A percentile compares a stretch with the other conserved stretches of the same genome.
These are phyloP conservation scores for Dromiciops gliroides DNA, from an alignment of 2,113 vertebrate genomes.

Conservation along the genomic window DNA sequence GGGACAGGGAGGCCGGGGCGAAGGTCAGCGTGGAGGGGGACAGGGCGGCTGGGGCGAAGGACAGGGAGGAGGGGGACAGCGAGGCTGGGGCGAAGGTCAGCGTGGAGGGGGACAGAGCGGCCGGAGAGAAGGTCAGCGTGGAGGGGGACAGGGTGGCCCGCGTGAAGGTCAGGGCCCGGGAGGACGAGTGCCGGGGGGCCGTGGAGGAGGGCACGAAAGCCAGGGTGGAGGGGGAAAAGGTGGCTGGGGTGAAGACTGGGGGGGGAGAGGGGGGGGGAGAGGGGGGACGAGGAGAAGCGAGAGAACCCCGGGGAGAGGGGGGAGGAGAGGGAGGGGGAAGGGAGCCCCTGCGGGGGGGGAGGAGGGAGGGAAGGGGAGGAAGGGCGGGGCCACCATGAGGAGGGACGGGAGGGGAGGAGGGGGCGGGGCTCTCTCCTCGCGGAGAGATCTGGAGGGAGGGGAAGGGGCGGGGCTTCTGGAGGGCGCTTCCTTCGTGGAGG, in stretches of 20 bases:
- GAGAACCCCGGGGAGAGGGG: background rate
- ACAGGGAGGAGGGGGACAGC: no score
- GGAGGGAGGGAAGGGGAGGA: background rate
- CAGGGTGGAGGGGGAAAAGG: no score
- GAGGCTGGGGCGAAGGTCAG: background rate
- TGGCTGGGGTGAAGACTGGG: no score
- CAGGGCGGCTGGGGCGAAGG: no score
- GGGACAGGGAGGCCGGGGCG: no score
- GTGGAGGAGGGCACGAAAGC: background rate
- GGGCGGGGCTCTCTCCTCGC: background rate
- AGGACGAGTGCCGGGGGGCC: background rate
- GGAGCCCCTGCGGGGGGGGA: no score
- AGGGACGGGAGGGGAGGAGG: background rate
- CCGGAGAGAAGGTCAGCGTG: no score
- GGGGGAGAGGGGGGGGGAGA: no score
- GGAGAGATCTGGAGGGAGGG: background rate
- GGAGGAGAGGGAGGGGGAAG: background rate
- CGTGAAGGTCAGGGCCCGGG: background rate
- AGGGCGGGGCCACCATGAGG: background rate
- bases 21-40: no score
- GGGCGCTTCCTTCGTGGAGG: background rate
- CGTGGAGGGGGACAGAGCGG: background rate
- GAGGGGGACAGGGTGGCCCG: background rate
- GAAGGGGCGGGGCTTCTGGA: background rate
- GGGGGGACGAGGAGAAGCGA: no score